A percentile compares a stretch with the other conserved stretches of the same genome.
phyloP scores from a whole-genome alignment of 2,797 vertebrate species.

The Sebastes dallii region DNA sequence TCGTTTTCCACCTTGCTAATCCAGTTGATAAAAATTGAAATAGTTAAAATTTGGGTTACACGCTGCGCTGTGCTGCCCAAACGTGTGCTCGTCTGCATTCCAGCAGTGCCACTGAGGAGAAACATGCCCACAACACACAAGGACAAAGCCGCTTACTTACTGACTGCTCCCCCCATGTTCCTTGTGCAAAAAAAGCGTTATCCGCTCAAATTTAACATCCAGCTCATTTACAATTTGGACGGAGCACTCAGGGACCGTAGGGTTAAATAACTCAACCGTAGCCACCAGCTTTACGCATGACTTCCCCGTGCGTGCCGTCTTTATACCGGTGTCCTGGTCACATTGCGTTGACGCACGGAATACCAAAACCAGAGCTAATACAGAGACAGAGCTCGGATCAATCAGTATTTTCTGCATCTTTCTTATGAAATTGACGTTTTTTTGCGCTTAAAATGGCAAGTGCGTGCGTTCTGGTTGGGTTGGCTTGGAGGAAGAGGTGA shows the following conservation, averaged over 20 bases:
- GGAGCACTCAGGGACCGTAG: conserved; percentile 61
- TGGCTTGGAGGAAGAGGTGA: conserved; percentile 65
- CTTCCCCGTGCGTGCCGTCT: conserved; percentile 57
- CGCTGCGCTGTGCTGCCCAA: conserved; percentile 27
- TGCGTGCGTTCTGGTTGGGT: conserved; percentile 39
- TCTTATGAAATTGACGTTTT: conserved; percentile 5
- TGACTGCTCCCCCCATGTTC: background rate
- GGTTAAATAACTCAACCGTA: conserved; percentile 65
- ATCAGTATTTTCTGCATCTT: conserved; percentile 20
- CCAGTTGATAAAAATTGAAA: conserved; percentile 26
- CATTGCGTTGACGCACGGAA: conserved; percentile 54
- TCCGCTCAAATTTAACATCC: conserved; percentile 13
- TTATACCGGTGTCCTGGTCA: conserved; percentile 28
- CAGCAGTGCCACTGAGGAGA: conserved; percentile 51
- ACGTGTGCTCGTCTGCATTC: conserved; percentile 66
- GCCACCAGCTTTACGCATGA: conserved; percentile 74
- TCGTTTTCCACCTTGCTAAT: conserved; percentile 27
- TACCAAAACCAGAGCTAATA: conserved; percentile 42
- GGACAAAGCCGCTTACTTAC: conserved; percentile 45
- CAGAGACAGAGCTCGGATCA: conserved; percentile 16
- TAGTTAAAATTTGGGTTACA: conserved; percentile 18
- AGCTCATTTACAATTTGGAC: conserved; percentile 49
- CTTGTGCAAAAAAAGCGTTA: conserved; percentile 3
- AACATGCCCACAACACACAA: conserved; percentile 36
- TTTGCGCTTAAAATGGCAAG: conserved; percentile 55